Evolutionary conservation across 1,140 invertebrate species (phyloP), one percentile per base, ranked within the genome.

Genomic region (Drosophila guanche): DNA sequence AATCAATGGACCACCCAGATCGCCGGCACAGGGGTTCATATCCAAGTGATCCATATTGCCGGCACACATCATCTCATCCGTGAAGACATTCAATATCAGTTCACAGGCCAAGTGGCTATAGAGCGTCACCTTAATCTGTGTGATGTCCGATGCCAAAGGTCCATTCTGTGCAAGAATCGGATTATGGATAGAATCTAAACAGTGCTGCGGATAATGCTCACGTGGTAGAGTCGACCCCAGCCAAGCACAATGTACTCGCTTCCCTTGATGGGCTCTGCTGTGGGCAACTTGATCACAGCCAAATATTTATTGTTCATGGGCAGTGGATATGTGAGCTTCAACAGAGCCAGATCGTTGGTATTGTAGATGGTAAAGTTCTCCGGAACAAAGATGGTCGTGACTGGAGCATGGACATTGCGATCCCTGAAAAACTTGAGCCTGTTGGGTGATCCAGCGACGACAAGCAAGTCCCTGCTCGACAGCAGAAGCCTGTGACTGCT

Each of bases 341-440:
- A 12, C 12, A 37, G 10, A 3, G 33, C 33, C 33, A 37, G 3
- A 37, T 37, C 33, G 33, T 37, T 37, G 3, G 33, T 59, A 57
- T 83, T 83, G 16, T n/a, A 16, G 0, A 78, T 16, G n/a, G 53
- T 67, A 4, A 60, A 84, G 27, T 74, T 83, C 1, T 45, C 40
- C 2, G 70, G 75, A 12, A 83, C 51, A 4, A 27, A 42, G 8
- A 71, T 48, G 0, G 5, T 0, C 0, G 2, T 0, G n/a, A 78
- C 79, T 1, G 57, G 50, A 1, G 68, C 0, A 27, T 71, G 45
- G 1, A 75, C 10, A 1, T 43, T 59, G 1, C n/a, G 5, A 0
- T n/a, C n/a, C 3, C 3, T 8, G 0, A 51, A 22, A 10, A 43
- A 48, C 7, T 48, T 76, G 0, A 83, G 27, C 2, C 79, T 59